These are phyloP conservation scores for Peromyscus melanophrys DNA, from an alignment of 2,797 vertebrate genomes.

Conservation along the genomic window DNA sequence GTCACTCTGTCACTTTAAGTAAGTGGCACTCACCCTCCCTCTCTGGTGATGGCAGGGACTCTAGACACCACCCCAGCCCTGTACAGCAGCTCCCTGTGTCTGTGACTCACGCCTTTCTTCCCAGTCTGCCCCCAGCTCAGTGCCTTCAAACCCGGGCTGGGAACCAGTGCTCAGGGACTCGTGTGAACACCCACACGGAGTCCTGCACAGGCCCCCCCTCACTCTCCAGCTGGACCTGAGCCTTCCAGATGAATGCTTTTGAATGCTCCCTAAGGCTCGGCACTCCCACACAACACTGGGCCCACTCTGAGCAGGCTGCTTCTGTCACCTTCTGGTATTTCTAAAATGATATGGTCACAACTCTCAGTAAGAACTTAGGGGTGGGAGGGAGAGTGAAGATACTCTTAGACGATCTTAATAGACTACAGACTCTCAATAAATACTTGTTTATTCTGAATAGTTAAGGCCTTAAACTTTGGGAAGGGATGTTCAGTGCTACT, in stretches of 20 bases:
- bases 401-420: neutral
- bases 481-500: neutral
- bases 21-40: neutral
- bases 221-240: neutral
- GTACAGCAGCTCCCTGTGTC: neutral
- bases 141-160: neutral
- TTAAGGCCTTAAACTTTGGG: neutral
- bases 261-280: neutral
- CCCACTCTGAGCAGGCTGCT: neutral
- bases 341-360: neutral
- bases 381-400: neutral
- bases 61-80: neutral
- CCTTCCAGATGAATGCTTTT: neutral
- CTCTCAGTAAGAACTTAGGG: neutral
- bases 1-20: slow-evolving; percentile 63
- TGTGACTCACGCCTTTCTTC: neutral
- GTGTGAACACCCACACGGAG: neutral
- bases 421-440: neutral
- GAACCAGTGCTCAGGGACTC: neutral
- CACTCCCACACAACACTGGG: neutral
- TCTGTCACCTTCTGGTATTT: neutral
- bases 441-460: neutral
- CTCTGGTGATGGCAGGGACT: neutral
- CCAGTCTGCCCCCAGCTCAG: neutral
- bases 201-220: neutral